A percentile compares a stretch with the other conserved stretches of the same genome.
Evolutionary conservation across 2,797 vertebrate genomes (phyloP).

Genomic region (Cyprinodon diabolis): DNA sequence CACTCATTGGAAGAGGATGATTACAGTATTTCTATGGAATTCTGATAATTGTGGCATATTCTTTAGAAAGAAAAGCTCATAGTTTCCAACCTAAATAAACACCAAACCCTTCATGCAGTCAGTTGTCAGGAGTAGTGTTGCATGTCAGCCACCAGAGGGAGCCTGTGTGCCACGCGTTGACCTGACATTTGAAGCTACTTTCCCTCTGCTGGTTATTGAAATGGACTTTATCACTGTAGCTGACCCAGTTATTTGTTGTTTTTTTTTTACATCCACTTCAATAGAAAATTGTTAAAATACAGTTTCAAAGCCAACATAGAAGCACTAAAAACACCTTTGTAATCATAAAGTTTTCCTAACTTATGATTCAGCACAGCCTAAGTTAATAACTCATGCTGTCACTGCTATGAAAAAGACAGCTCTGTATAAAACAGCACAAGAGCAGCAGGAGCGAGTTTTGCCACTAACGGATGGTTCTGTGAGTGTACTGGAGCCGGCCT

Average conservation of each 20-base stretch:
- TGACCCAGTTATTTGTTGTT: no score
- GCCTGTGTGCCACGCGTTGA: slow-evolving; percentile 30
- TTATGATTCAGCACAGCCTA: background rate
- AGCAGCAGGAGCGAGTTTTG: slow-evolving; percentile 25
- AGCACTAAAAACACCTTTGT: no score
- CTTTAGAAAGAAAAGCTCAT: no score
- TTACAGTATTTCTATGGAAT: no score
- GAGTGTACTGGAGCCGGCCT: slow-evolving; percentile 68
- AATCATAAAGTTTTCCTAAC: background rate
- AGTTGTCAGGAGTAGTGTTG: slow-evolving; percentile 40
- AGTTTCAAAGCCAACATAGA: slow-evolving; percentile 8
- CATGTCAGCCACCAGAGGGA: slow-evolving; percentile 39
- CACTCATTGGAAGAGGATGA: no score
- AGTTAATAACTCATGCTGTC: background rate
- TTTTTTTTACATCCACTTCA: background rate
- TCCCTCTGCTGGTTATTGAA: background rate
- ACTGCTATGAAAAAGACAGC: background rate
- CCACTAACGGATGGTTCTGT: slow-evolving; percentile 68
- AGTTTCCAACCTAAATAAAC: no score
- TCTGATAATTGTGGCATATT: no score
- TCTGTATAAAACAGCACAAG: slow-evolving; percentile 13
- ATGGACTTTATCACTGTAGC: background rate
- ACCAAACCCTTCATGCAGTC: background rate
- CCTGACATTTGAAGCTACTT: background rate
- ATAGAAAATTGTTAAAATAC: background rate